Evolutionary conservation across 92 coral and sea anemone species (phyloP), one percentile per base, ranked within the genome.

Genomic region (Epizoanthus stellaris): DNA sequence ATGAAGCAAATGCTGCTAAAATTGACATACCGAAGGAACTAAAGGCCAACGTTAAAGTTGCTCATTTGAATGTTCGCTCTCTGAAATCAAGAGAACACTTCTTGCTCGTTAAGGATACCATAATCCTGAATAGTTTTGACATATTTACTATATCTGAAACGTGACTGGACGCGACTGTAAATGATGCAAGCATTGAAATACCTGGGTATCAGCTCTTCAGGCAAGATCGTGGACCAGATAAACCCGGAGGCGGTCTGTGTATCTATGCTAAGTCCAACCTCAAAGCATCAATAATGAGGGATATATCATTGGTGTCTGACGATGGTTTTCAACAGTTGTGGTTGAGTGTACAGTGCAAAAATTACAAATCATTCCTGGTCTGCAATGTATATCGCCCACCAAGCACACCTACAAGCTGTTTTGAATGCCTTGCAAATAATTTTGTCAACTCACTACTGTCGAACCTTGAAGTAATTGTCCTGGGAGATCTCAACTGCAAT

Each of bases 401-500:
- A 9, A 43, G 76, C 25, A 84, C 91, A 58, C 77, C 91, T 52
- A 67, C 63, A 14, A 67, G 61, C 16, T 82, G 88, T 72, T 72
- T 82, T 76, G 85, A 82, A 83, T 75, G 64, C 65, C 70, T 88
- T 43, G 52, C 91, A n/a, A 76, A 88, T 19, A 74, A 76, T 19
- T 58, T 88, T 47, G 81, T 80, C 13, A 80, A 88, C 58, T 85
- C 88, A 52, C 77, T 69, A 60, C 80, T 88, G 57, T 73, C 42
- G 45, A 68, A 67, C 39, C 75, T 86, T 58, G 89, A 86, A 30
- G 76, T 66, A 13, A 52, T 87, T 60, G 62, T 74, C 20, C 58
- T 82, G 58, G 90, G 93, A 16, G 93, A 90, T 66, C 75, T 90
- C 52, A 90, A 90, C 81, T 86, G 85, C 76, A 82, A 90, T 59